Conservation (phyloP, 1,140 invertebrate species). For the Battus philenor region DNA sequence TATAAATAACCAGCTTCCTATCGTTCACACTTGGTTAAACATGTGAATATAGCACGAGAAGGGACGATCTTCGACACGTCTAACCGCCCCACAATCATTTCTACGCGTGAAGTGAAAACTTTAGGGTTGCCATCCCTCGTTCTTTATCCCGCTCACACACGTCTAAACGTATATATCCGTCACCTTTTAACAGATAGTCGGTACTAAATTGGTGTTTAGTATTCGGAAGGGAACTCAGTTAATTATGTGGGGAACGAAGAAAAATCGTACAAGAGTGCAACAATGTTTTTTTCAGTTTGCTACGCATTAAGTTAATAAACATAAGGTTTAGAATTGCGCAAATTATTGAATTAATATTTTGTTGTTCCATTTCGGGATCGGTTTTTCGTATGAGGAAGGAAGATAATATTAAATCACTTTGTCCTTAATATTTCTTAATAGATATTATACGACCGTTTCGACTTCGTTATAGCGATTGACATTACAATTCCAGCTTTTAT, state of each 20-base stretch:
- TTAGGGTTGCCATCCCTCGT: constrained; percentile 30
- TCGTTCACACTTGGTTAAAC: constrained; percentile 53
- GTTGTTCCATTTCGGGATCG: constrained; percentile 25
- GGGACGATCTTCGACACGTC: constrained; percentile 27
- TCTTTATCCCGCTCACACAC: constrained; percentile 39
- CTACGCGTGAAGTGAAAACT: constrained; percentile 34
- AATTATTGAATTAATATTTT: constrained; percentile 14
- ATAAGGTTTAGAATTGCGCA: constrained; percentile 33
- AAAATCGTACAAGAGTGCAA: constrained; percentile 47
- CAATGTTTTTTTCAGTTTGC: constrained; percentile 15
- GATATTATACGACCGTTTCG: constrained; percentile 16
- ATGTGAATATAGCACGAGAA: constrained; percentile 35
- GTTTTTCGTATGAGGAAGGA: constrained; percentile 46
- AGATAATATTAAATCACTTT: constrained; percentile 46
- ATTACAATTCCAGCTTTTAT: no score
- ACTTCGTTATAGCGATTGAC: constrained; percentile 6
- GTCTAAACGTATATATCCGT: constrained; percentile 19
- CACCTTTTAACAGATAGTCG: constrained; percentile 42
- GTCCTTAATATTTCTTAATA: constrained; percentile 32
- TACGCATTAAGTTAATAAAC: constrained; percentile 16
- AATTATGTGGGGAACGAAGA: constrained; percentile 63
- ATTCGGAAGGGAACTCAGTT: constrained; percentile 68
- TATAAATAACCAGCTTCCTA: constrained; percentile 46
- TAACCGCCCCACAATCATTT: constrained; percentile 39
- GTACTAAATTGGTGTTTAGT: constrained; percentile 72